Evolutionary conservation across 1,140 invertebrate species (phyloP), one percentile per base, ranked within the genome.

Genomic region (Drosophila mojavensis): DNA sequence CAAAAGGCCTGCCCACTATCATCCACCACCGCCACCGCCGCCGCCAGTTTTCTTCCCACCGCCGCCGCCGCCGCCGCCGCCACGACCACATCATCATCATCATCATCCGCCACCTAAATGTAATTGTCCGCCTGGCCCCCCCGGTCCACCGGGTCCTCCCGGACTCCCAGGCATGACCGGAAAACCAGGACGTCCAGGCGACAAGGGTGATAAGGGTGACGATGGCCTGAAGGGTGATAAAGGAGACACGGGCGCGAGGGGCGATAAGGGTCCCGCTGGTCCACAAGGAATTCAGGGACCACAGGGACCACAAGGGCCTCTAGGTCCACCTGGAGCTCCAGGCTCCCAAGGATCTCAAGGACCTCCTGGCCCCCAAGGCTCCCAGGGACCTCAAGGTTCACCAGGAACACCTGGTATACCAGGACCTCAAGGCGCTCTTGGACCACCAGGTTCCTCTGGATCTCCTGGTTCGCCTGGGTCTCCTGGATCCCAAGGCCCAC

Each of bases 71-170:
- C 61, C 48, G 26, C 65, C 64, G 17, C 64, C 45, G 17, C 64
- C 63, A 1, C 58, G 48, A 1, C 41, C 17, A 3, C 54, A 26
- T 9, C 56, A 43, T 7, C 56, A 60, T 30, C 24, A 63, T 54
- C 56, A 60, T 30, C 24, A 63, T 54, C 56, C 47, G 11, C 39
- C 47, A 4, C 3, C 47, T 1, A 72, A 72, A 28, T 72, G 69
- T n/a, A 72, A 51, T 15, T 72, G 69, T 28, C 69, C 69, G 1
- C 69, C 69, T 2, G 69, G 68, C 1, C 68, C 68, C 24, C 68
- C 68, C 15, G 68, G 69, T 11, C 69, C 69, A 28, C 69, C 69
- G 4, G 69, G 69, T 11, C 15, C 36, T 7, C 54, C 62, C 3
- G 69, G 69, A 15, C 11, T 6, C 5, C 15, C 47, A 4, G 69